phyloP scores from a whole-genome alignment of 2,888 invertebrate genomes.

The Lymantria monacha region DNA sequence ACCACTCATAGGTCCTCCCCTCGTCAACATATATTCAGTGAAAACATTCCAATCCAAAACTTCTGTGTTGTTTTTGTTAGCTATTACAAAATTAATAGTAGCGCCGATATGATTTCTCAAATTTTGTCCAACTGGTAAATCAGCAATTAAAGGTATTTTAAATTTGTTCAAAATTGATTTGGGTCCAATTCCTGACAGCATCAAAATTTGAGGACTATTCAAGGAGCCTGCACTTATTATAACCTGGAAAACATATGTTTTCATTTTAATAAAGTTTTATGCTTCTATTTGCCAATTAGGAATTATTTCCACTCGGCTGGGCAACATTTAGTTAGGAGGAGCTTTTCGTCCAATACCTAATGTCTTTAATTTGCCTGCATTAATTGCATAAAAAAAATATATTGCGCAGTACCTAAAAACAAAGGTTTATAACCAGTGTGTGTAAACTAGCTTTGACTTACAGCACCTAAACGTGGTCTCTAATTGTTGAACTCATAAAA shows the following conservation, averaged over 20 bases:
- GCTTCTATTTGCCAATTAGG: no score
- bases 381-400: no score
- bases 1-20: slow-evolving; percentile 82
- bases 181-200: slow-evolving; percentile 85
- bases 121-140: slow-evolving; percentile 84
- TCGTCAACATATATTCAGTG: slow-evolving; percentile 77
- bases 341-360: no score
- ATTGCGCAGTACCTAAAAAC: no score
- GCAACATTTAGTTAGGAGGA: no score
- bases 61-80: slow-evolving; percentile 64
- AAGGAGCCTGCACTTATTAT: slow-evolving; percentile 84
- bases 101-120: slow-evolving; percentile 85
- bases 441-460: no score
- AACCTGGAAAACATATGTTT: slow-evolving; percentile 56
- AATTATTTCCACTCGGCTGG: no score
- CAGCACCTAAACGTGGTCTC: no score
- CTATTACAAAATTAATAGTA: slow-evolving; percentile 74
- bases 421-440: no score
- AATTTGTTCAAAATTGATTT: slow-evolving; percentile 71
- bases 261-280: background rate
- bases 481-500: no score
- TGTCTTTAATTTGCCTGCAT: no score
- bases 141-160: slow-evolving; percentile 78
- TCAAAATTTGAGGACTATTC: slow-evolving; percentile 84
- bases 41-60: slow-evolving; percentile 82